These are phyloP conservation scores for Potorous gilbertii DNA, from an alignment of 2,797 vertebrate species.

Conservation along the genomic window DNA sequence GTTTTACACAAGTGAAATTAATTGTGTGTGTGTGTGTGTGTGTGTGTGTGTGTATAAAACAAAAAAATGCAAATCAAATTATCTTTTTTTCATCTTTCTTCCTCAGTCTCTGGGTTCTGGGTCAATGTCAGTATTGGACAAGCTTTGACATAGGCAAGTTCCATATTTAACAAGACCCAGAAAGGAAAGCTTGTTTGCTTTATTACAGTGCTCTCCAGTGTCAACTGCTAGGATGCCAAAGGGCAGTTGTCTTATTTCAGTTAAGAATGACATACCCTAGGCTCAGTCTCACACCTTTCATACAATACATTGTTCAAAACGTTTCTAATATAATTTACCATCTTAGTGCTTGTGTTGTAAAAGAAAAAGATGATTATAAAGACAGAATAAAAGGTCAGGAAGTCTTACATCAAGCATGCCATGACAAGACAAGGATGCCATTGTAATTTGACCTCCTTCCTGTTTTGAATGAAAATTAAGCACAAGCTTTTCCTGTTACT, in stretches of 20 bases:
- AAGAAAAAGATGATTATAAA: conserved; percentile 61
- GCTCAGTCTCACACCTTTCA: conserved; percentile 47
- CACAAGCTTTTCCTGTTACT: conserved; percentile 48
- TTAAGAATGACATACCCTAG: conserved; percentile 14
- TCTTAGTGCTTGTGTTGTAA: conserved; percentile 33
- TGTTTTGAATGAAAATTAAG: conserved; percentile 59
- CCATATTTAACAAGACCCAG: conserved; percentile 32
- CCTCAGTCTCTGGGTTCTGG: background rate
- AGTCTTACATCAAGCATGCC: conserved; percentile 40
- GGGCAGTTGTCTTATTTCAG: conserved; percentile 49
- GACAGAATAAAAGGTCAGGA: conserved; percentile 51
- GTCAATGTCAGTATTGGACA: conserved; percentile 12
- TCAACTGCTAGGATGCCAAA: conserved; percentile 37
- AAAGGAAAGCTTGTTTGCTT: conserved; percentile 48
- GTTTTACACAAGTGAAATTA: background rate
- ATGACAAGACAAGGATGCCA: conserved; percentile 35
- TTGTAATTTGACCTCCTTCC: conserved; percentile 28
- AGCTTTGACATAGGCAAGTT: conserved; percentile 21
- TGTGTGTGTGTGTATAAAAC: background rate
- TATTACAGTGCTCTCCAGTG: conserved; percentile 41
- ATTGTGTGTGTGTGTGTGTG: background rate
- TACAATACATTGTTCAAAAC: conserved; percentile 17
- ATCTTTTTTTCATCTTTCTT: background rate
- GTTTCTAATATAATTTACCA: conserved; percentile 55
- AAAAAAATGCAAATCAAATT: conserved; percentile 34